These are phyloP conservation scores for Athrips mouffetella DNA, from an alignment of 2,888 invertebrate species.

Conservation along the genomic window DNA sequence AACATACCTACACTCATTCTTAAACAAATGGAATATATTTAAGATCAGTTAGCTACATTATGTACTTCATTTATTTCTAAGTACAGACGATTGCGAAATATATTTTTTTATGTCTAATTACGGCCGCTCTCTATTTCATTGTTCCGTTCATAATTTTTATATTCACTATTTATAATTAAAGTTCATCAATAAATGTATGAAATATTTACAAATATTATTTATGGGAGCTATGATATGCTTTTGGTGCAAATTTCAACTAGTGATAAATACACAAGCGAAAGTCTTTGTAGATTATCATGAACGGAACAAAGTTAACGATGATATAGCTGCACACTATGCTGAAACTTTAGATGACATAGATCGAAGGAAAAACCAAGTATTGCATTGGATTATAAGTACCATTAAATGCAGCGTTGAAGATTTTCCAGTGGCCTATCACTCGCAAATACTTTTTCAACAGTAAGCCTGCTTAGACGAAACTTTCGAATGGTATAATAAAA, in stretches of 20 bases:
- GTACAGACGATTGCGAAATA: constrained; percentile 48
- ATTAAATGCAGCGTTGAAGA: background rate
- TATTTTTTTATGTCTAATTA: constrained; percentile 35
- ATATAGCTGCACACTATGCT: background rate
- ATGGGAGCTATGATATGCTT: background rate
- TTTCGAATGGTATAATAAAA: constrained; percentile 16
- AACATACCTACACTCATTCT: constrained; percentile 64
- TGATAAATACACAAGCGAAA: background rate
- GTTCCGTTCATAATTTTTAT: constrained; percentile 34
- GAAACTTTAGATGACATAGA: background rate
- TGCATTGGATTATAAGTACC: background rate
- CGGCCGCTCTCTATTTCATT: constrained; percentile 32
- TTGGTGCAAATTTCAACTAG: background rate
- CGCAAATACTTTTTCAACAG: background rate
- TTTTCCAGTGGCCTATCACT: background rate
- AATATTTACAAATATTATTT: too few species aligned
- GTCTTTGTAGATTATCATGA: background rate
- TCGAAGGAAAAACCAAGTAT: background rate
- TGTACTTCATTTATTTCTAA: constrained; percentile 67
- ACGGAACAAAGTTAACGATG: background rate
- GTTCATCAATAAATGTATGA: too few species aligned
- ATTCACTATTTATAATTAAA: too few species aligned
- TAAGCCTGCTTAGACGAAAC: constrained; percentile 6
- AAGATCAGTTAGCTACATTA: constrained; percentile 63
- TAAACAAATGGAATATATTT: constrained; percentile 66